phyloP scores from a whole-genome alignment of 2,797 vertebrate species.

The Hyperoplus lanceolatus region DNA sequence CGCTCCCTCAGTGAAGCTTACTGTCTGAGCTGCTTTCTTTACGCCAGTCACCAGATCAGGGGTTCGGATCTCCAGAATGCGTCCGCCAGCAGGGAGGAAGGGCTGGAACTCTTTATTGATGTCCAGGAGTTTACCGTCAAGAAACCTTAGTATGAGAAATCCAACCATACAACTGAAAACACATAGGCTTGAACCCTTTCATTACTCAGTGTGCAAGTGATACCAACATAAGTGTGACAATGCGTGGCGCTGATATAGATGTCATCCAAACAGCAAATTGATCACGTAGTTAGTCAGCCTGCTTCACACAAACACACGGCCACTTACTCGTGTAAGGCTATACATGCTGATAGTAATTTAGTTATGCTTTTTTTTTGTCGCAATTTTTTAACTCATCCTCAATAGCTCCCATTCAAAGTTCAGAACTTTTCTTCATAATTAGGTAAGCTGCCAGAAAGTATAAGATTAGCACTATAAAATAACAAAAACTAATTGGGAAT shows the following conservation, averaged over 20 bases:
- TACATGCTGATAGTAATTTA: no score
- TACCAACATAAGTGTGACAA: neutral
- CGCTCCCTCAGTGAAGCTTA: constrained; percentile 96
- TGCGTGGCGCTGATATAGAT: neutral
- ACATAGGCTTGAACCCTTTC: no score
- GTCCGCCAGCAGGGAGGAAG: constrained; percentile 92
- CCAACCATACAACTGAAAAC: neutral
- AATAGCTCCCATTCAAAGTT: neutral
- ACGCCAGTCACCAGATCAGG: constrained; percentile 94
- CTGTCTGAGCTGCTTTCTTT: constrained; percentile 92
- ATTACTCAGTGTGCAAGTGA: neutral
- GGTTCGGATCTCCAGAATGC: constrained; percentile 95
- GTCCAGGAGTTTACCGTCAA: constrained; percentile 96
- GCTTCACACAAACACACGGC: neutral
- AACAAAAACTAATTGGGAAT: constrained; percentile 12
- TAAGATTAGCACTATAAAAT: constrained; percentile 1
- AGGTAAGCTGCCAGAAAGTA: constrained; percentile 1
- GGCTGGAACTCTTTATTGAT: constrained; percentile 98
- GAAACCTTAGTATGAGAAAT: constrained; percentile 85
- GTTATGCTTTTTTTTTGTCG: neutral
- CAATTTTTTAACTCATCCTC: neutral
- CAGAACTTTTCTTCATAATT: neutral
- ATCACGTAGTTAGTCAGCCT: neutral
- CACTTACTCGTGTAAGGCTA: neutral
- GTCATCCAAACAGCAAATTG: neutral